A percentile compares a stretch with the other conserved stretches of the same genome.
Conservation (phyloP, 2,797 vertebrate species). For the Adelosebastes latens region DNA sequence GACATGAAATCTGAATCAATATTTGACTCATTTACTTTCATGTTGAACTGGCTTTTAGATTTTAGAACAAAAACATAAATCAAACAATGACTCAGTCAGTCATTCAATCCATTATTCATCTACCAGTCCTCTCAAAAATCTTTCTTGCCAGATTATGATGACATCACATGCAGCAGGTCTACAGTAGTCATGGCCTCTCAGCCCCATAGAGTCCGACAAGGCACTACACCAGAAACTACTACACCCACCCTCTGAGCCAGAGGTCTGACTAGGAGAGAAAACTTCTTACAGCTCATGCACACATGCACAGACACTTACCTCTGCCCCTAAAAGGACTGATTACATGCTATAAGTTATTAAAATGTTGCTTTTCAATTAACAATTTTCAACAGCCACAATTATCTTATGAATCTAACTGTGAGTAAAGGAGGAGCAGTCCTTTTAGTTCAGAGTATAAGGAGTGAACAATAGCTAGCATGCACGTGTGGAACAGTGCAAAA, state of each 20-base stretch:
- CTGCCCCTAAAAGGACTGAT: slow-evolving; percentile 65
- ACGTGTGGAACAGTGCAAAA: slow-evolving; percentile 43
- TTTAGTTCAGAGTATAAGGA: slow-evolving; percentile 62
- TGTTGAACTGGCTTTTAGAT: background rate
- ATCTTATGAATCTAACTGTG: background rate
- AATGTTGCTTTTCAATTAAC: background rate
- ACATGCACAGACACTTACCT: slow-evolving; percentile 63
- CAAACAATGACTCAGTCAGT: slow-evolving; percentile 7
- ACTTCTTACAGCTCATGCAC: slow-evolving; percentile 66
- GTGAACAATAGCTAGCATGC: slow-evolving; percentile 67
- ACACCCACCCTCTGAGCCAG: background rate
- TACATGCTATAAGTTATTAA: background rate
- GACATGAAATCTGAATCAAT: background rate
- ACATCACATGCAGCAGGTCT: slow-evolving; percentile 56
- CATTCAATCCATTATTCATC: slow-evolving; percentile 13
- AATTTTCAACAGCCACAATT: background rate
- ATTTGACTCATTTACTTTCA: background rate
- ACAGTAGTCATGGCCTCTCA: slow-evolving; percentile 9
- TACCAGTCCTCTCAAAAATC: background rate
- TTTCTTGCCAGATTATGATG: slow-evolving; percentile 8
- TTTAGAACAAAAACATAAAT: slow-evolving; percentile 9
- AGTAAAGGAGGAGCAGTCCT: slow-evolving; percentile 40
- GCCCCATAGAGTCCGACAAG: background rate
- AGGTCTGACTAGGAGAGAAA: background rate
- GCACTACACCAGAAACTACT: background rate